phyloP scores from a whole-genome alignment of 2,888 invertebrate genomes.

The Xiphydria camelus region DNA sequence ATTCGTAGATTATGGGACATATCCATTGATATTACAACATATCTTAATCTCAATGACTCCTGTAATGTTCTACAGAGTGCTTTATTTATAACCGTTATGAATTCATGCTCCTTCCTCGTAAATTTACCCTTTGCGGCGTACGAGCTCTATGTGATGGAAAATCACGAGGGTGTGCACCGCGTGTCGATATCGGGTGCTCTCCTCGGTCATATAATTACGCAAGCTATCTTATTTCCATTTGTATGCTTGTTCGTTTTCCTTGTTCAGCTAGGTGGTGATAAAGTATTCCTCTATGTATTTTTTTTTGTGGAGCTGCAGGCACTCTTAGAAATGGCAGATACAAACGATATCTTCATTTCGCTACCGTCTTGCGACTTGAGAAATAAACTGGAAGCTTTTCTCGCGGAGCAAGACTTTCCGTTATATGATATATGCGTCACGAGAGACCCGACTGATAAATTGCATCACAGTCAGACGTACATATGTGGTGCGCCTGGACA shows the following conservation, averaged over 20 bases:
- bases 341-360: background rate
- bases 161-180: background rate
- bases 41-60: background rate
- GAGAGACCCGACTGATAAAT: background rate
- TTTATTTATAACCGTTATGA: constrained; percentile 1
- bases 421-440: constrained; percentile 3
- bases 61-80: background rate
- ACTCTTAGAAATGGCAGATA: background rate
- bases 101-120: background rate
- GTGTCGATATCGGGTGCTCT: constrained; percentile 1
- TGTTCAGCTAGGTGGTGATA: background rate
- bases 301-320: constrained; percentile 4
- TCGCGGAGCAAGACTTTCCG: background rate
- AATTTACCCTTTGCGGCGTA: constrained; percentile 4
- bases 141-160: constrained; percentile 1
- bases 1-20: background rate
- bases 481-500: background rate
- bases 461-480: constrained; percentile 2
- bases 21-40: background rate
- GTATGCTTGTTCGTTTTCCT: background rate
- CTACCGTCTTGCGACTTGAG: constrained; percentile 1
- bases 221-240: constrained; percentile 2
- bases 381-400: background rate
- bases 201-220: constrained; percentile 2
- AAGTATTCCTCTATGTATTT: constrained; percentile 4